Percentiles rank a stretch among this genome's conserved stretches.
Conservation (phyloP, 1,140 invertebrate genomes). For the Drosophila kurseongensis region DNA sequence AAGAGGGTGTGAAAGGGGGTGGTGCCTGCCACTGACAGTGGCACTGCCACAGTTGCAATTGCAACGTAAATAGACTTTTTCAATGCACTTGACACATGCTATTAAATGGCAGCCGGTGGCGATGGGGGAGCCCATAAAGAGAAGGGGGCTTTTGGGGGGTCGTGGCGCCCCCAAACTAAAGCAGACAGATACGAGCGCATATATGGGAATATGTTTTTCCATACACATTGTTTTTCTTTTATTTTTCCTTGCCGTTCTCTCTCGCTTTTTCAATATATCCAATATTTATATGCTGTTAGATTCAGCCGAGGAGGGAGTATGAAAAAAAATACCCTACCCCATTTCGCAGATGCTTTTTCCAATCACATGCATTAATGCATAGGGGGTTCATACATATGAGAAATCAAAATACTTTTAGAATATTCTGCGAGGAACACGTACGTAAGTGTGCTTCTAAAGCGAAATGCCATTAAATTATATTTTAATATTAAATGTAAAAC, state of each 20-base stretch:
- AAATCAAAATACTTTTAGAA: background rate
- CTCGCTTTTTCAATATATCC: slow-evolving; percentile 44
- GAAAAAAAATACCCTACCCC: background rate
- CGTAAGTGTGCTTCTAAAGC: no score
- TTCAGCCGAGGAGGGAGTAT: slow-evolving; percentile 18
- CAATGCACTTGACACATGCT: slow-evolving; percentile 83
- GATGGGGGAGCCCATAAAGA: background rate
- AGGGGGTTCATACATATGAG: background rate
- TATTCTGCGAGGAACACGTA: background rate
- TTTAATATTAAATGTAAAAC: no score
- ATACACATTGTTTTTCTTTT: slow-evolving; percentile 30
- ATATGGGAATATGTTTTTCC: slow-evolving; percentile 36
- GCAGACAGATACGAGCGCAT: slow-evolving; percentile 35
- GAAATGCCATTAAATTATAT: no score
- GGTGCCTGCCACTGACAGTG: slow-evolving; percentile 27
- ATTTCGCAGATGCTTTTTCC: background rate
- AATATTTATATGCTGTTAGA: slow-evolving; percentile 75
- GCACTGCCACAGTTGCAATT: slow-evolving; percentile 70
- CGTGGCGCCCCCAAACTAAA: slow-evolving; percentile 3
- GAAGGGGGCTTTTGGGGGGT: background rate
- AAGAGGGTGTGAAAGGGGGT: background rate
- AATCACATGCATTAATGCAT: slow-evolving; percentile 13
- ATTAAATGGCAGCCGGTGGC: slow-evolving; percentile 71
- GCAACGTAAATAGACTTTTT: slow-evolving; percentile 81
- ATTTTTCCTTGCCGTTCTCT: slow-evolving; percentile 22